These are phyloP conservation scores for Ahaetulla prasina DNA, from an alignment of 2,113 vertebrate genomes.

Conservation along the genomic window DNA sequence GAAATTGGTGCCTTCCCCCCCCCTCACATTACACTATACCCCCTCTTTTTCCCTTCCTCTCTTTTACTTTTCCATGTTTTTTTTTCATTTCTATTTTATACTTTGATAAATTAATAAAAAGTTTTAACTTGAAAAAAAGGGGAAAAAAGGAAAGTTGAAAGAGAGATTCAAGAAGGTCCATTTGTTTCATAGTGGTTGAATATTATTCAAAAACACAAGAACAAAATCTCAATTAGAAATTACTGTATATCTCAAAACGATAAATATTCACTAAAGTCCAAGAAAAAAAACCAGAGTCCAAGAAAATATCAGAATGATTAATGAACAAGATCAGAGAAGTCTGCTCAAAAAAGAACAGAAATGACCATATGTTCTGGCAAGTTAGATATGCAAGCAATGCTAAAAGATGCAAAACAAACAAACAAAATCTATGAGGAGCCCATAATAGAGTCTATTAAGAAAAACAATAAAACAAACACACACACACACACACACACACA, in stretches of 20 bases:
- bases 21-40: too few relatives aligned
- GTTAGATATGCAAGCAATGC: neutral
- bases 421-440: neutral
- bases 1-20: too few relatives aligned
- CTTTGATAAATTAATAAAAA: too few relatives aligned
- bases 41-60: too few relatives aligned
- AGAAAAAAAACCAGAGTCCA: neutral
- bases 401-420: neutral
- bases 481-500: too few relatives aligned
- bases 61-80: too few relatives aligned
- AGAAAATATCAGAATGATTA: neutral
- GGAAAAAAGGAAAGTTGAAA: neutral
- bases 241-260: neutral
- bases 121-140: too few relatives aligned
- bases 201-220: neutral
- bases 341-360: neutral
- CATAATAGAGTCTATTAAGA: neutral
- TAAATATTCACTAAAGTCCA: neutral
- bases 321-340: neutral
- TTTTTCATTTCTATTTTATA: too few relatives aligned
- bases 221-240: neutral
- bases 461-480: neutral
- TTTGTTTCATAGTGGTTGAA: neutral
- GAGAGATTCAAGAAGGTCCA: neutral
- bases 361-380: neutral